Evolutionary conservation across 1,140 invertebrate species (phyloP), one percentile per base, ranked within the genome.

Genomic region (Uloborus diversus): DNA sequence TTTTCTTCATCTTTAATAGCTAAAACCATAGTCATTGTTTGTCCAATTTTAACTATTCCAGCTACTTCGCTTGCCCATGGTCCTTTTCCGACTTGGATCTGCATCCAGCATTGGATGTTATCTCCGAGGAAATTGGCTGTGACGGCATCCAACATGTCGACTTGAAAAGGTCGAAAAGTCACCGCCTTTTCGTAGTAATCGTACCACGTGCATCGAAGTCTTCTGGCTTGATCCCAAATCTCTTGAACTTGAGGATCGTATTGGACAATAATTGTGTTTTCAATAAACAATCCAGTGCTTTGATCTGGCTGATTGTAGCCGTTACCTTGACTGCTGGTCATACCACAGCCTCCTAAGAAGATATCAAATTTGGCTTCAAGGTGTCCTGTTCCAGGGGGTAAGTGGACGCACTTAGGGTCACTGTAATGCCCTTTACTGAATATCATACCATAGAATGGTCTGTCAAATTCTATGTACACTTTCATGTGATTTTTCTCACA

Each of bases 21-120:
- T 30, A 97, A 86, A 1, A 97, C 96, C 95, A 97, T 97, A 4
- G 96, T 98, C 95, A 98, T 97, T 0, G 95, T 96, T 85, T 97
- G 95, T 1, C 96, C 96, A 59, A 97, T 97, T 86, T 97, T 97
- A 0, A 97, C 96, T 28, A 97, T 87, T 0, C 96, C 96, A 0
- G 94, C 96, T 0, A 97, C 95, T 88, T 97, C 96, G 0, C 94
- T 95, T 9, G 95, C 95, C 95, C 95, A 97, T 0, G 96, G 96
- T 49, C 96, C 96, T 86, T 96, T 97, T 20, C 96, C 96, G 5
- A 96, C 95, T 84, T 97, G 95, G 81, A 97, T 96, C 86, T 96
- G 95, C 94, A 96, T 96, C 95, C 95, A 97, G 86, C 95, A 97
- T 85, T 96, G 94, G 66, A 97, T 88, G 87, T 97, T 97, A 87